phyloP scores from a whole-genome alignment of 2,888 invertebrate genomes.

The Nomada ferruginata region DNA sequence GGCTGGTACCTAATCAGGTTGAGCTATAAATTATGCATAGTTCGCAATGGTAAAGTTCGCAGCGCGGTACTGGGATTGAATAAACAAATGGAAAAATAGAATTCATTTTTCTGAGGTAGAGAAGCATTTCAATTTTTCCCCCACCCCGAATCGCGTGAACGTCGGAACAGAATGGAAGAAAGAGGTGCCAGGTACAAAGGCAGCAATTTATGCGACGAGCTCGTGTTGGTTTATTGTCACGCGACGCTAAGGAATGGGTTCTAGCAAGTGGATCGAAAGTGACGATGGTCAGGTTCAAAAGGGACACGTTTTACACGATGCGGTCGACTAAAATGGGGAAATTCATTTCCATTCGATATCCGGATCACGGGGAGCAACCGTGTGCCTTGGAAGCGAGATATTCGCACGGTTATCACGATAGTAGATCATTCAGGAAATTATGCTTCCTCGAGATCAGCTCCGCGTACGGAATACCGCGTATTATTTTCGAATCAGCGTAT shows the following conservation, averaged over 20 bases:
- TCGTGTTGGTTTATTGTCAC: conserved; percentile 17
- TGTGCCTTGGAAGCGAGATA: conserved; percentile 10
- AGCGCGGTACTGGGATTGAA: not conserved
- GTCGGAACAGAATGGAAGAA: not conserved
- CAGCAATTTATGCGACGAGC: conserved; percentile 13
- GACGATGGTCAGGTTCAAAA: conserved; percentile 45
- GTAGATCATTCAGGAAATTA: conserved; percentile 46
- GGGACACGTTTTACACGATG: conserved; percentile 37
- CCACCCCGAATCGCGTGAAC: no score
- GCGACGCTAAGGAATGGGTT: conserved; percentile 6
- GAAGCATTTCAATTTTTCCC: no score
- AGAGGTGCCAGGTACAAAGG: conserved; percentile 14
- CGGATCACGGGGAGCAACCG: conserved; percentile 30
- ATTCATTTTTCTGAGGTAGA: no score
- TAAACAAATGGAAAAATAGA: no score
- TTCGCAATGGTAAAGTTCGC: not conserved
- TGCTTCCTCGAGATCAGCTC: conserved; percentile 15
- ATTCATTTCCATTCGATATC: conserved; percentile 72
- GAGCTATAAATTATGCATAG: no score
- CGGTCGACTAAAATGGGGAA: conserved; percentile 48
- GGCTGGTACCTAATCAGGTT: no score
- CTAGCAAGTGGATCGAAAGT: conserved; percentile 1
- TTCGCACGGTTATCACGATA: conserved; percentile 27
- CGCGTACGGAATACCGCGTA: no score
- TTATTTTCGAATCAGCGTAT: not conserved